Evolutionary conservation across 1,140 invertebrate genomes (phyloP), one percentile per base, ranked within the genome.

Genomic region (Polypedilum pembai): DNA sequence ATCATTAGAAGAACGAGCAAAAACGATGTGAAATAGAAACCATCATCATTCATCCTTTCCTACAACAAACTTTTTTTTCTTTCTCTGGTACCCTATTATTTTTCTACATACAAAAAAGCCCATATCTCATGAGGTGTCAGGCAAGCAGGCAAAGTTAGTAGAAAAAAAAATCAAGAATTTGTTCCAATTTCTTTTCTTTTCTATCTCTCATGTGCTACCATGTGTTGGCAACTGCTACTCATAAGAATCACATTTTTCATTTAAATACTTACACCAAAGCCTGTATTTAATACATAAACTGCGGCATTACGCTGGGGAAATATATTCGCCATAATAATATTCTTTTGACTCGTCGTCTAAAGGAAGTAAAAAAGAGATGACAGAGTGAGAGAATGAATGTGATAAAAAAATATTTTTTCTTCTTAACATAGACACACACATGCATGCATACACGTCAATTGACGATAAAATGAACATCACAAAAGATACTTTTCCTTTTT

Each of bases 1-100:
- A 20, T 69, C 45, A 56, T 56, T 56, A 56, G 45, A 56, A 56
- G 8, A n/a, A 15, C 10, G 45, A 56, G 45, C 15, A 56, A 56
- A 56, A 56, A 56, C 12, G 12, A n/a, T 56, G 41, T 56, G 45
- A 56, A 56, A 56, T 56, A n/a, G 45, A 56, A 56, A n/a, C 45
- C 45, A 56, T 56, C 45, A 56, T 33, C 24, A 33, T 33, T 33
- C 24, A 33, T 33, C 24, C 24, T 33, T 33, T 33, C 24, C 24
- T 33, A 33, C 2, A 33, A 5, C 1, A 33, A 33, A 33, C 2
- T 33, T 33, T 33, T 33, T 33, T 33, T 5, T 33, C 24, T 33
- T 5, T 5, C 24, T 33, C 5, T 33, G 24, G 24, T 33, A 33
- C 24, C 24, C 24, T 33, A 33, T 33, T 33, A 33, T 33, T 33